Evolutionary conservation across 2,888 invertebrate genomes (phyloP).

Genomic region (Pandemis heparana): DNA sequence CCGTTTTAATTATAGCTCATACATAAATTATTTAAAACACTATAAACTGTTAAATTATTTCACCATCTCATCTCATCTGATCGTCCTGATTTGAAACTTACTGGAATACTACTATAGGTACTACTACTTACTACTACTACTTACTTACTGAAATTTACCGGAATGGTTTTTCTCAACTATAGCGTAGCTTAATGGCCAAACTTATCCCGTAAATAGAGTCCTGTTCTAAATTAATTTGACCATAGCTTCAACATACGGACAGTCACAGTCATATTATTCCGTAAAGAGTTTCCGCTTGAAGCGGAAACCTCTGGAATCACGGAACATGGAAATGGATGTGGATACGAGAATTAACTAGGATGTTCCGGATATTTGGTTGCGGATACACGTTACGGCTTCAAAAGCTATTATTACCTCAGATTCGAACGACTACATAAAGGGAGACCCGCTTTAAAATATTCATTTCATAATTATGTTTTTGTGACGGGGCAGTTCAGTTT

Average conservation of each 20-base stretch:
- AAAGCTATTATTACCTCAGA: constrained; percentile 8
- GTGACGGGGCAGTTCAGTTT: constrained; percentile 6
- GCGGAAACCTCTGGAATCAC: constrained; percentile 24
- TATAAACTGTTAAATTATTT: too few relatives aligned
- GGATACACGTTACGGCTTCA: constrained; percentile 24
- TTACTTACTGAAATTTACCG: too few relatives aligned
- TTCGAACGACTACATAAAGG: constrained; percentile 10
- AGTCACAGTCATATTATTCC: constrained; percentile 1
- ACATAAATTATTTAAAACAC: too few relatives aligned
- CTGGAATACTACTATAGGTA: too few relatives aligned
- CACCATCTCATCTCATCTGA: too few relatives aligned
- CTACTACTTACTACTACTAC: too few relatives aligned
- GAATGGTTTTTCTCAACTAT: too few relatives aligned
- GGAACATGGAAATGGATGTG: constrained; percentile 27
- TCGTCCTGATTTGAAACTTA: too few relatives aligned
- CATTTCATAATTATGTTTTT: constrained; percentile 14
- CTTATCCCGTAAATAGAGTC: neutral
- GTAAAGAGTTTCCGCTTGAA: constrained; percentile 22
- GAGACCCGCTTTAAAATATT: constrained; percentile 4
- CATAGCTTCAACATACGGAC: neutral
- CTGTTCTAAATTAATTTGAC: constrained; percentile 2
- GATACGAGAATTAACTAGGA: constrained; percentile 28
- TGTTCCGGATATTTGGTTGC: constrained; percentile 27
- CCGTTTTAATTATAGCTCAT: too few relatives aligned
- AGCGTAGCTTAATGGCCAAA: too few relatives aligned